A percentile compares a stretch with the other conserved stretches of the same genome.
Conservation (phyloP, 2,888 invertebrate species). For the Tipula confusa region DNA sequence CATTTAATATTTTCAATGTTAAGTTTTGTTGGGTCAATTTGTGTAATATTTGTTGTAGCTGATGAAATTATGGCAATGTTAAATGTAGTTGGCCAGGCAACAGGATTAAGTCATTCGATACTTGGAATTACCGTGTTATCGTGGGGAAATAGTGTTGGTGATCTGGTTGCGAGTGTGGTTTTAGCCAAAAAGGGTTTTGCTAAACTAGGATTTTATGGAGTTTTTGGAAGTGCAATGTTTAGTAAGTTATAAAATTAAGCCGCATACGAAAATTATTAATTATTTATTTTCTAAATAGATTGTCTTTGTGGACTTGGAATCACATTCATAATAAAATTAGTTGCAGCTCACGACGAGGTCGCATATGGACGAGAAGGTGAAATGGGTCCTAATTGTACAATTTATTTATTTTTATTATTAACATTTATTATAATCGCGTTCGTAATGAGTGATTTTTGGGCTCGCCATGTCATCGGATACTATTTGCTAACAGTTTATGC, state of each 20-base stretch:
- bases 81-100: constrained; percentile 56
- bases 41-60: constrained; percentile 59
- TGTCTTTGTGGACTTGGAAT: constrained; percentile 50
- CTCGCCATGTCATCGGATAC: constrained; percentile 51
- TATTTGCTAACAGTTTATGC: constrained; percentile 51
- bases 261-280: background rate
- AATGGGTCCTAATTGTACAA: constrained; percentile 48
- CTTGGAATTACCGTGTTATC: constrained; percentile 61
- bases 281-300: constrained; percentile 37
- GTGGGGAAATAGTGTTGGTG: constrained; percentile 59
- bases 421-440: constrained; percentile 49
- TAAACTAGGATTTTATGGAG: constrained; percentile 63
- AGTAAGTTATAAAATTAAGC: constrained; percentile 49
- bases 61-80: constrained; percentile 57
- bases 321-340: constrained; percentile 44
- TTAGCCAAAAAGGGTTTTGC: constrained; percentile 60
- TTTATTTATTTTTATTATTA: constrained; percentile 51
- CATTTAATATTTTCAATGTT: constrained; percentile 40
- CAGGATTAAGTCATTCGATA: constrained; percentile 56
- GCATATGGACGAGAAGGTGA: constrained; percentile 44
- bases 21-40: constrained; percentile 44
- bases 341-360: constrained; percentile 36
- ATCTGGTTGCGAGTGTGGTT: constrained; percentile 54
- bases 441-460: constrained; percentile 49
- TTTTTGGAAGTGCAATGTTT: constrained; percentile 64